These are phyloP conservation scores for Syngnathoides biaculeatus DNA, from an alignment of 2,113 vertebrate species.

Conservation along the genomic window DNA sequence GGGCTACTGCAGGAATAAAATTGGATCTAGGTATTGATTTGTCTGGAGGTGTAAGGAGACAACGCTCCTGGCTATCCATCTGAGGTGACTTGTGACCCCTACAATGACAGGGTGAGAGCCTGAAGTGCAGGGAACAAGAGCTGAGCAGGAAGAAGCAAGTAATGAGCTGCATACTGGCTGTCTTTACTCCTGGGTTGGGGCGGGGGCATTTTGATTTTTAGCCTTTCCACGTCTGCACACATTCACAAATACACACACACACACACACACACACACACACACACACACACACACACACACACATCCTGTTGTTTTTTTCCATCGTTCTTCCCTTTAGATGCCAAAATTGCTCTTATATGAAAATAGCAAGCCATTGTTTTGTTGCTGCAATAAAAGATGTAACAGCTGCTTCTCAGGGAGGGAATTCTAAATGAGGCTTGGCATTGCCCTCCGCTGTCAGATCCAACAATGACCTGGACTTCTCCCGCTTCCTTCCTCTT, in stretches of 20 bases:
- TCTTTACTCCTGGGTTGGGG: constrained; percentile 25
- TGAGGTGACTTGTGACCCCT: constrained; percentile 50
- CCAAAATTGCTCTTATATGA: constrained; percentile 48
- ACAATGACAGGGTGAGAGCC: constrained; percentile 45
- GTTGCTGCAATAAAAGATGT: constrained; percentile 68
- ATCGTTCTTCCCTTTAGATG: constrained; percentile 39
- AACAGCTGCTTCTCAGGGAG: constrained; percentile 70
- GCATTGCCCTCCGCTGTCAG: constrained; percentile 62
- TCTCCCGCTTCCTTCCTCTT: constrained; percentile 40
- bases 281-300: neutral
- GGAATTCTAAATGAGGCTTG: constrained; percentile 69
- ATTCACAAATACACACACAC: neutral
- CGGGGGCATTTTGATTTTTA: constrained; percentile 23
- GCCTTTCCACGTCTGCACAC: neutral
- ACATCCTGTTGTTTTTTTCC: neutral
- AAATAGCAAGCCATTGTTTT: constrained; percentile 59
- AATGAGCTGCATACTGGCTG: constrained; percentile 34
- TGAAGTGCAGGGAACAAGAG: constrained; percentile 17
- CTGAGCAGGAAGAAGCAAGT: constrained; percentile 10
- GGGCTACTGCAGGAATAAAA: constrained; percentile 24
- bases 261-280: neutral
- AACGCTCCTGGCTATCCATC: constrained; percentile 37
- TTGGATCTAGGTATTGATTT: constrained; percentile 49
- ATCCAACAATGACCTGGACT: constrained; percentile 59
- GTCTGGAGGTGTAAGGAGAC: constrained; percentile 41